Base-by-base conservation (phyloP, 2,113 vertebrate species). In the Mola mola region DNA sequence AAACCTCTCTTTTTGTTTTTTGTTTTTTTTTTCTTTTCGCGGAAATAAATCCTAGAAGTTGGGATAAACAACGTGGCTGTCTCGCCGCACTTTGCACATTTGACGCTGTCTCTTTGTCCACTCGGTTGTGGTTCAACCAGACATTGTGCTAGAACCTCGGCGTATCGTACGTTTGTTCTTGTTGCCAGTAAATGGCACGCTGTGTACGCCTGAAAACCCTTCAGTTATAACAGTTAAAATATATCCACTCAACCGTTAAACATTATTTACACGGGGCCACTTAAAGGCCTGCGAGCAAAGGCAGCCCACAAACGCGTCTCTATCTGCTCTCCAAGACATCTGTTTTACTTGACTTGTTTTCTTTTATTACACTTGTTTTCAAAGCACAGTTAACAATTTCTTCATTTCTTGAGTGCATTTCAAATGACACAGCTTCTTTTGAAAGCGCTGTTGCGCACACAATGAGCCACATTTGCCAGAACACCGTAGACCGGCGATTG, bases 61-160 rank as follows among this genome's bases (percentile, higher is more conserved):
- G 28, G 19, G 37, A 52, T 2, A 12, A 12, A 59, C 60, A 53
- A 4, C 4, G 41, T 1, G 16, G 48, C 49, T 38, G 1, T 1
- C 42, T 21, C 22, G 37, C 34, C 53, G 72, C 75, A 83, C 84
- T 90, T 84, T 69, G 17, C 48, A 17, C 29, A 15, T 63, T 57
- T 74, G 72, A 62, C 77, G 72, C 63, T 28, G 56, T 59, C 20
- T 90, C 88, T 90, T 90, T 90, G 88, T 90, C 84, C 83, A 69
- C 53, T 78, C 73, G 24, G 66, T 66, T 57, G 76, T 12, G 65
- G 4, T 53, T 42, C 3, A 56, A 50, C 41, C 4, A 33, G 21
- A 75, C 51, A 9, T 28, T 28, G 51, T 19, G 44, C 59, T n/a
- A 4, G 21, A 40, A 16, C 42, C 63, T 38, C 40, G 34, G 8